phyloP scores from a whole-genome alignment of 2,797 vertebrate genomes.

The Sarcophilus harrisii region DNA sequence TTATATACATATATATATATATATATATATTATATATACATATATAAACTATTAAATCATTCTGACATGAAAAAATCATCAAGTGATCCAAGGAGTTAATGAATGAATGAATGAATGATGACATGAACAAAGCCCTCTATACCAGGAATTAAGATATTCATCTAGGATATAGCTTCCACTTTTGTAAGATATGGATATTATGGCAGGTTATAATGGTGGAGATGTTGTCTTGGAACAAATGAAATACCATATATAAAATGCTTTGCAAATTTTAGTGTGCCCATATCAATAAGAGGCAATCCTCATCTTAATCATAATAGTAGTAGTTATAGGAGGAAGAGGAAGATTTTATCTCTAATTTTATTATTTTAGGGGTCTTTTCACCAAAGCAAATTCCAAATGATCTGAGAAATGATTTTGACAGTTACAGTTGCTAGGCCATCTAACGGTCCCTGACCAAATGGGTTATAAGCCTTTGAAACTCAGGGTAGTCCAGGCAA shows the following conservation, averaged over 20 bases:
- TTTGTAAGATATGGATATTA: neutral
- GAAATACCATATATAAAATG: neutral
- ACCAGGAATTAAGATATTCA: neutral
- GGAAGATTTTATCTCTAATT: neutral
- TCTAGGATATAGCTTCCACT: neutral
- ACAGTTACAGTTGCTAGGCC: neutral
- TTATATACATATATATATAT: too few species aligned
- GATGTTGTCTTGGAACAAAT: neutral
- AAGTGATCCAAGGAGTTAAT: neutral
- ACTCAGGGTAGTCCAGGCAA: neutral
- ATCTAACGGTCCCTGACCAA: neutral
- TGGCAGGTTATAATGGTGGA: too few species aligned
- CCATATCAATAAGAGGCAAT: neutral
- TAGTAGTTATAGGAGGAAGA: too few species aligned
- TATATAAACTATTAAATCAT: neutral
- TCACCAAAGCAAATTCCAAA: neutral
- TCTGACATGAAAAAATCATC: neutral
- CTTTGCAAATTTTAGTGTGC: neutral
- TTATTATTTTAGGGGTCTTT: neutral
- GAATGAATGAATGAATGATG: neutral
- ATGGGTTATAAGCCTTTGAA: neutral
- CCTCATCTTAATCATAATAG: too few species aligned
- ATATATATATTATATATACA: too few species aligned
- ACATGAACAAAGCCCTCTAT: neutral
- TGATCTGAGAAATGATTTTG: neutral